These are phyloP conservation scores for Axis porcinus DNA, from an alignment of 2,113 vertebrate genomes.

Conservation along the genomic window DNA sequence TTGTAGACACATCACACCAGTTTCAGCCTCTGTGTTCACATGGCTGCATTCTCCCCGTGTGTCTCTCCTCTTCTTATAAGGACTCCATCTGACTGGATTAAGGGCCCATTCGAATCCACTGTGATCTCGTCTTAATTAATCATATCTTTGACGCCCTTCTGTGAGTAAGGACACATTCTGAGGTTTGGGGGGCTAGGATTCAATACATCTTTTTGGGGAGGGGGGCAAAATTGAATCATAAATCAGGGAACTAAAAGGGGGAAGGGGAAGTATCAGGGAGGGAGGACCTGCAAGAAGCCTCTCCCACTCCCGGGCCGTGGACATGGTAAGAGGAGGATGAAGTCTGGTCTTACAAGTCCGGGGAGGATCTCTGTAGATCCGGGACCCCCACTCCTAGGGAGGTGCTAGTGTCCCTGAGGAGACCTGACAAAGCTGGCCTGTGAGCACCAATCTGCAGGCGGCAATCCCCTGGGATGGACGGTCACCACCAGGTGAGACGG, in stretches of 20 bases:
- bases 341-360: accelerated
- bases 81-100: background rate
- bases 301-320: accelerated
- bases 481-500: background rate
- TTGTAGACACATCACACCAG: background rate
- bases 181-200: background rate
- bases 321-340: background rate
- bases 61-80: background rate
- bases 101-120: accelerated
- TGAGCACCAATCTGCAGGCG: background rate
- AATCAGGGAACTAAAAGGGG: background rate
- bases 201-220: accelerated
- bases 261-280: background rate
- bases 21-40: background rate
- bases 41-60: accelerated
- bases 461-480: background rate
- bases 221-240: background rate
- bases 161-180: background rate
- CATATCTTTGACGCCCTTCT: background rate
- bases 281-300: background rate
- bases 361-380: background rate
- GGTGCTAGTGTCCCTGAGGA: background rate
- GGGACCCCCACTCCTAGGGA: background rate
- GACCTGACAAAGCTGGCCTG: background rate
- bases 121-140: background rate